phyloP scores from a whole-genome alignment of 2,797 vertebrate genomes.

The Sphenodon punctatus region DNA sequence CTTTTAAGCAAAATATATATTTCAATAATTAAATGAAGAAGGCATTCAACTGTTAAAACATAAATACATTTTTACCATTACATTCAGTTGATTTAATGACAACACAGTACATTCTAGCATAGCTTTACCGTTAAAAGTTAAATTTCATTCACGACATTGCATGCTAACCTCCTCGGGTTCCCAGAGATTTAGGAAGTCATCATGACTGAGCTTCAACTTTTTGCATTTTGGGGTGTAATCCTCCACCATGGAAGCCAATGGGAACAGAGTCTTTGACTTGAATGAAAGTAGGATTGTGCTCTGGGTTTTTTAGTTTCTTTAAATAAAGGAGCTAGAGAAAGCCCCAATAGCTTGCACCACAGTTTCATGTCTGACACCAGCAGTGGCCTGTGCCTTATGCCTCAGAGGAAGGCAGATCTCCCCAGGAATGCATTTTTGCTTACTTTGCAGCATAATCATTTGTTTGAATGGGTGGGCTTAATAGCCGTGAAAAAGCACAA shows the following conservation, averaged over 20 bases:
- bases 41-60: not conserved
- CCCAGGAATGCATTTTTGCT: not conserved
- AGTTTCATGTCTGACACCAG: not conserved
- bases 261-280: no score
- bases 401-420: not conserved
- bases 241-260: no score
- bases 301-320: no score
- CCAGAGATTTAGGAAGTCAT: not conserved
- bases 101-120: not conserved
- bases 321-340: not conserved
- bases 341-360: not conserved
- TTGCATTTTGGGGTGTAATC: not conserved
- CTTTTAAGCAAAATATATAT: not conserved
- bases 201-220: not conserved
- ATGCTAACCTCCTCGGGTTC: not conserved
- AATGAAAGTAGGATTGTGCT: no score
- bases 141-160: not conserved
- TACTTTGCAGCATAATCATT: not conserved
- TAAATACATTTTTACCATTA: not conserved
- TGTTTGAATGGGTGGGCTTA: not conserved
- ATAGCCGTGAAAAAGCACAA: not conserved
- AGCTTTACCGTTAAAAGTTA: not conserved
- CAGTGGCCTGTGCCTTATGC: not conserved
- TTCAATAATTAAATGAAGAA: not conserved
- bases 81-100: not conserved